phyloP scores from a whole-genome alignment of 1,140 invertebrate species.

The Anastatus disparis region DNA sequence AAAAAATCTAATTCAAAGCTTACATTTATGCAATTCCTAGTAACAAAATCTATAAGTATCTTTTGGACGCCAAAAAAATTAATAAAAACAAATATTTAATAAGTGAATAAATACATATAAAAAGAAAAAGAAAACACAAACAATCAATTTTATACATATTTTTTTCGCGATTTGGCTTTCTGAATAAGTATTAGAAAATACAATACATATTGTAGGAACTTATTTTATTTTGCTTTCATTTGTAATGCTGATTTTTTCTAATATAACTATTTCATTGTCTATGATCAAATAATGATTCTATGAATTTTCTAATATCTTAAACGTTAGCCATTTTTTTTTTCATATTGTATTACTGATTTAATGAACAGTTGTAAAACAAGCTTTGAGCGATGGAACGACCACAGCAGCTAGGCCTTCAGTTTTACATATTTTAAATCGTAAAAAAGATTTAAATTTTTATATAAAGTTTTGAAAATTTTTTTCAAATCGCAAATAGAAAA shows the following conservation, averaged over 20 bases:
- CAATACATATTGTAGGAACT: constrained; percentile 11
- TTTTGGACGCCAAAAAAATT: no score
- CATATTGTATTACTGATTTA: neutral
- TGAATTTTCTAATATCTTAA: constrained; percentile 1
- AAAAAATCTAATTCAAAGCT: no score
- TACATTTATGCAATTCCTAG: no score
- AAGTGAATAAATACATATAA: neutral
- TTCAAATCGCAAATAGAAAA: constrained; percentile 8
- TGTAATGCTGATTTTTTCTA: neutral
- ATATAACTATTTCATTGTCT: no score
- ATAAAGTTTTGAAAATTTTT: no score
- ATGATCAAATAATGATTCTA: neutral
- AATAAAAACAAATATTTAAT: neutral
- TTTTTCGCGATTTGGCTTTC: no score
- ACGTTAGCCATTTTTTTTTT: neutral
- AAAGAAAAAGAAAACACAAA: neutral
- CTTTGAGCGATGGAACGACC: constrained; percentile 3
- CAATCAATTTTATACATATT: no score
- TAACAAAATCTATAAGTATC: no score
- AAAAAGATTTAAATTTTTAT: no score
- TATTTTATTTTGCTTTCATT: neutral
- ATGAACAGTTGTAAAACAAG: neutral
- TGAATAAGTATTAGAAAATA: neutral
- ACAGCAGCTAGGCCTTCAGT: neutral
- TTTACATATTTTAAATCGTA: no score